Percentiles rank a stretch among this genome's conserved stretches.
These are phyloP conservation scores for Diploptera punctata DNA, from an alignment of 2,888 invertebrate species.

Conservation along the genomic window DNA sequence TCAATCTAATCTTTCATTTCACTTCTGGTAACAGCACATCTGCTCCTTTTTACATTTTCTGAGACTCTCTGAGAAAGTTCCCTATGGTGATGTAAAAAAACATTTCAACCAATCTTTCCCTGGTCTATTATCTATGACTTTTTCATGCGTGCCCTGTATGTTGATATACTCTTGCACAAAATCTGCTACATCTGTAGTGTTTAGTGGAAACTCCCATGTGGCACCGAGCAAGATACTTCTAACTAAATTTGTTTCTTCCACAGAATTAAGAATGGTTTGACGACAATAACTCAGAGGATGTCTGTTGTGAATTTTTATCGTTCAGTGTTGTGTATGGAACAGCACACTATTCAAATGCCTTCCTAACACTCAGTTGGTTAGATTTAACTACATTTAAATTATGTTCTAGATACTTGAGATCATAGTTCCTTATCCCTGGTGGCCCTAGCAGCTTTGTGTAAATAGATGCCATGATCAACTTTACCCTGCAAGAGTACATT, in stretches of 20 bases:
- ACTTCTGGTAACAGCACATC: too few species aligned
- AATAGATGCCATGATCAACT: background rate
- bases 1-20: too few species aligned
- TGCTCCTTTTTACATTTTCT: too few species aligned
- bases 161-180: background rate
- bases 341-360: background rate
- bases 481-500: background rate
- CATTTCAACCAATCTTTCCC: background rate
- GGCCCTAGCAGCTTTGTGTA: background rate
- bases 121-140: background rate
- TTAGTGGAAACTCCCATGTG: background rate
- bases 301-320: background rate
- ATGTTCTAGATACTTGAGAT: background rate
- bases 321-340: background rate
- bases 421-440: background rate
- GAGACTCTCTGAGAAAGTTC: too few species aligned
- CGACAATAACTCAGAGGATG: too few species aligned
- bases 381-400: too few species aligned
- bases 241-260: too few species aligned
- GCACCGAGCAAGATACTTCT: background rate
- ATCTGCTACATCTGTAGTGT: background rate
- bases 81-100: background rate
- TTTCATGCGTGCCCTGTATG: background rate
- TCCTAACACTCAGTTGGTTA: too few species aligned
- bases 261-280: too few species aligned